Base-by-base conservation (phyloP, 2,797 vertebrate genomes). In the Brachymystax lenok region DNA sequence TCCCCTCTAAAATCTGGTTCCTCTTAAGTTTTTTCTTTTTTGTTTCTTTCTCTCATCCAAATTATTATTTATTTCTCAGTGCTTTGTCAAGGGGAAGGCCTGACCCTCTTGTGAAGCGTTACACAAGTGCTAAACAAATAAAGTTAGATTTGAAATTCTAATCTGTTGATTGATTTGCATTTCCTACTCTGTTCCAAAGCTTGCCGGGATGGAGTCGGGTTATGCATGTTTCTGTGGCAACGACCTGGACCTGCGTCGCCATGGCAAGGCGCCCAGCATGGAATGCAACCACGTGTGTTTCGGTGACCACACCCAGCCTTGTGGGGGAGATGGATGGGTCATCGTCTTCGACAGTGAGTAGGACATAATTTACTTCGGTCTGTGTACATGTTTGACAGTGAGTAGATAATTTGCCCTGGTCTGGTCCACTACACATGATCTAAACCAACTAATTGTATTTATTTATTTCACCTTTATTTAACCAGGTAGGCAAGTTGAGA, bases 201-300 rank as follows among this genome's bases (percentile, higher is more conserved):
- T 98, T 46, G 98, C 98, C 1, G 98, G 98, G 35, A 97, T 98
- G 96, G 98, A 99, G 89, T 98, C 98, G 1, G 97, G 98, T 77
- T 98, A 98, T 52, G 98, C 98, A 74, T 98, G 98, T 92, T 98
- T 99, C 93, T 99, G 98, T 79, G 98, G 98, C 79, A 97, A 98
- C 80, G 96, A 98, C 64, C 95, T 94, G 69, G 97, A 99, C 90
- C 95, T 95, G 83, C 95, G 88, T 82, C 94, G 94, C 85, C 96
- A 96, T 0, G 95, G 94, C 50, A 95, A 97, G 87, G 96, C 96
- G 4, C 95, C 95, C 59, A 95, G 94, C 85, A 97, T 95, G 1
- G 97, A 99, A 91, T 99, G 98, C 77, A 98, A 97, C 92, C 97
- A 97, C 35, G 96, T 97, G 86, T 99, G 98, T 90, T 99, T 99